phyloP scores from a whole-genome alignment of 1,140 invertebrate genomes.

The Heliothis subflexa region DNA sequence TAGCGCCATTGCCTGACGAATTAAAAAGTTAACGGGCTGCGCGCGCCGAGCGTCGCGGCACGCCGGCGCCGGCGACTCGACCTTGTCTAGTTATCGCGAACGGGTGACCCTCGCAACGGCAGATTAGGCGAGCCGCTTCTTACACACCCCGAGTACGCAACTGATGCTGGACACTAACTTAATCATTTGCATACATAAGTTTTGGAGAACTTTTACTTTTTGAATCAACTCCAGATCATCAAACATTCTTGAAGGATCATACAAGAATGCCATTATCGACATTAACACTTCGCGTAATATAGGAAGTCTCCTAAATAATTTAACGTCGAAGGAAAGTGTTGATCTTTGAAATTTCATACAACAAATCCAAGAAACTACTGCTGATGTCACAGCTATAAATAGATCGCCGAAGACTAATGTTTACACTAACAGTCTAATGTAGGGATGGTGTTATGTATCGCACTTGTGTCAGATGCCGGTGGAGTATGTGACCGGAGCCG shows the following conservation, averaged over 20 bases:
- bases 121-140: slow-evolving; percentile 72
- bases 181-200: neutral
- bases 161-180: slow-evolving; percentile 29
- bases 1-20: slow-evolving; percentile 70
- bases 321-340: slow-evolving; percentile 26
- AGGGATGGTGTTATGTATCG: slow-evolving; percentile 46
- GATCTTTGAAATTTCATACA: slow-evolving; percentile 58
- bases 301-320: slow-evolving; percentile 10
- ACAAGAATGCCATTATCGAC: neutral
- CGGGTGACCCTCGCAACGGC: slow-evolving; percentile 74
- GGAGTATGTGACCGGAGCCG: slow-evolving; percentile 39
- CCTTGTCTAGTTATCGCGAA: slow-evolving; percentile 82
- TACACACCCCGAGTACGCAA: slow-evolving; percentile 54
- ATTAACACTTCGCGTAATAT: neutral
- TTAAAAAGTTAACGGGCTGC: slow-evolving; percentile 80
- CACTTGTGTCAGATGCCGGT: slow-evolving; percentile 27
- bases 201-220: slow-evolving; percentile 28
- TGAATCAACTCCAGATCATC: neutral
- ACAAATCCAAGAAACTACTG: slow-evolving; percentile 45
- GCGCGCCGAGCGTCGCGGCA: slow-evolving; percentile 81
- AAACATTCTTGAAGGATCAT: slow-evolving; percentile 4
- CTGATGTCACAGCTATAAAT: slow-evolving; percentile 58
- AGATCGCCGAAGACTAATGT: slow-evolving; percentile 49
- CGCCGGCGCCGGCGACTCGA: slow-evolving; percentile 81
- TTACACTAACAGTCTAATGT: slow-evolving; percentile 48